Conservation (phyloP, 2,888 invertebrate species). For the Drosophila engyochracea region DNA sequence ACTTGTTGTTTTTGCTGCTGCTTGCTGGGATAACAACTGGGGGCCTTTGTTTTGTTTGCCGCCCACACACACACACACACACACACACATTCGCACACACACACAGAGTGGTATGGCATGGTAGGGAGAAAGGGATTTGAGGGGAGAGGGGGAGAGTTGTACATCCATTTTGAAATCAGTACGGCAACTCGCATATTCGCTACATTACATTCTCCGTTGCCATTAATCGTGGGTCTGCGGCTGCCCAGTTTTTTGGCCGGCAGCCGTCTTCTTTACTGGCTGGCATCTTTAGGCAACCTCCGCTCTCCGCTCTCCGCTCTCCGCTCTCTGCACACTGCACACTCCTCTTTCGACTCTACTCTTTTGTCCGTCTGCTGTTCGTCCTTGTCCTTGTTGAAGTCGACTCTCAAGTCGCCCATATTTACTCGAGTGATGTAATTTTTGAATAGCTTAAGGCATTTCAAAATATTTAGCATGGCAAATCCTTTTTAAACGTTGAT, state of each 20-base stretch:
- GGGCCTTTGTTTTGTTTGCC: conserved; percentile 64
- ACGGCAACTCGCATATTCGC: conserved; percentile 79
- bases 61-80: conserved; percentile 40
- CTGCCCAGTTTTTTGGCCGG: conserved; percentile 40
- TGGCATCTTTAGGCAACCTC: conserved; percentile 38
- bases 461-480: conserved; percentile 79
- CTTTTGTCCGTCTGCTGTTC: neutral
- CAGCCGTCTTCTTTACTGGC: conserved; percentile 20
- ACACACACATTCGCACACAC: conserved; percentile 14
- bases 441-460: conserved; percentile 80
- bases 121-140: neutral
- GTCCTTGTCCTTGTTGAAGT: conserved; percentile 16
- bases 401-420: conserved; percentile 64
- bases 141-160: conserved; percentile 3
- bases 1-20: conserved; percentile 60
- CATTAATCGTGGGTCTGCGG: conserved; percentile 74
- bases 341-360: neutral
- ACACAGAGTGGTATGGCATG: neutral
- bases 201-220: conserved; percentile 77
- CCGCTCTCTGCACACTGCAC: neutral
- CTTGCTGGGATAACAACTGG: conserved; percentile 63
- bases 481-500: conserved; percentile 79
- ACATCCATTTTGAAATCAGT: conserved; percentile 74
- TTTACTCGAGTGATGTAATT: conserved; percentile 81
- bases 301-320: neutral